Percentiles rank a stretch among this genome's conserved stretches.
Evolutionary conservation across 2,797 vertebrate genomes (phyloP).

Genomic region (Danionella dracula): DNA sequence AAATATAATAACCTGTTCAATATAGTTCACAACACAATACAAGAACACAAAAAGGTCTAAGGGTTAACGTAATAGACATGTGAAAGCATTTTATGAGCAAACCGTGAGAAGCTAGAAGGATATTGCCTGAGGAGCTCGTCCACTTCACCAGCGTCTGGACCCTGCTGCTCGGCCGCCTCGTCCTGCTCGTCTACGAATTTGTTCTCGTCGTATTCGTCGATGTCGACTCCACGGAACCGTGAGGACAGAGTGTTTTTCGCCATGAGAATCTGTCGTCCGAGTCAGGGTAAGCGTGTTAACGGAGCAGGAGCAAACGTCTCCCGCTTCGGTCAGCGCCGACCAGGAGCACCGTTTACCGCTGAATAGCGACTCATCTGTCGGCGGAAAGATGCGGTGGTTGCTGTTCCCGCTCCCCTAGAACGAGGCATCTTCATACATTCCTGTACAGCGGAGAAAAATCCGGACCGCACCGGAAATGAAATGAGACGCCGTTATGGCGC

Average conservation of each 20-base stretch:
- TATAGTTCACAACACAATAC: no score
- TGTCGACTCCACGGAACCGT: constrained; percentile 84
- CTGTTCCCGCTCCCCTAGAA: constrained; percentile 14
- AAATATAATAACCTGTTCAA: no score
- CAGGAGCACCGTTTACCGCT: not conserved
- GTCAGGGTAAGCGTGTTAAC: not conserved
- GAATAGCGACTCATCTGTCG: constrained; percentile 20
- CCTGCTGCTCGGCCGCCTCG: constrained; percentile 73
- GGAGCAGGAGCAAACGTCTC: not conserved
- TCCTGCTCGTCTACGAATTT: constrained; percentile 86
- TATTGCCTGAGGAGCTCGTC: constrained; percentile 78
- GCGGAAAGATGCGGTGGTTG: constrained; percentile 15
- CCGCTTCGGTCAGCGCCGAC: not conserved
- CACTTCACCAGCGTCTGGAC: constrained; percentile 73
- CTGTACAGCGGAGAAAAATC: constrained; percentile 13
- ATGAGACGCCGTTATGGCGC: not conserved
- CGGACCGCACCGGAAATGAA: constrained; percentile 28
- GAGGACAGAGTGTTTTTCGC: constrained; percentile 80
- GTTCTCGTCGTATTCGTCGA: constrained; percentile 90
- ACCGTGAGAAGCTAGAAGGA: constrained; percentile 57
- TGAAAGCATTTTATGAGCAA: no score
- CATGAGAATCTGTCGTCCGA: constrained; percentile 58
- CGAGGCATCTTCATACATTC: constrained; percentile 26
- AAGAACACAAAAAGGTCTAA: no score
- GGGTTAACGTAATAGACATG: no score